phyloP scores from a whole-genome alignment of 2,113 vertebrate species.

The Hyaena hyaena region DNA sequence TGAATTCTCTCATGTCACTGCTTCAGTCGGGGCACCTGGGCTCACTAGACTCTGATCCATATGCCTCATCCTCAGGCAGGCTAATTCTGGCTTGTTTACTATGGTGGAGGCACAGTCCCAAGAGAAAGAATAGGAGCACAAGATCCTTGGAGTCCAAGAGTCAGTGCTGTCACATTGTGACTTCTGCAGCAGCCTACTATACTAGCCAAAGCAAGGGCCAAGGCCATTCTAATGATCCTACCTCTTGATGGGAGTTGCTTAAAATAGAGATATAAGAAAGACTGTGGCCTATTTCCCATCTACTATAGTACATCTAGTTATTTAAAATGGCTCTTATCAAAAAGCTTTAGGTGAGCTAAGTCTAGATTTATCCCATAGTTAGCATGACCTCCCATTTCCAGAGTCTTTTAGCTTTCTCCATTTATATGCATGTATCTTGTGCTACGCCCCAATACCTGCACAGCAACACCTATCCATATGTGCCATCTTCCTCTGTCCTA shows the following conservation, averaged over 20 bases:
- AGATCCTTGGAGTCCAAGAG: neutral
- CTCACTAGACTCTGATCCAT: neutral
- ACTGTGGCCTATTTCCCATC: neutral
- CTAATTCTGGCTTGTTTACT: neutral
- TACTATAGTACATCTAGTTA: neutral
- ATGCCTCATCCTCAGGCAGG: neutral
- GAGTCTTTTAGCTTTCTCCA: neutral
- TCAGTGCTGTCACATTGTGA: neutral
- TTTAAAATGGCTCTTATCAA: neutral
- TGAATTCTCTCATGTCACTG: neutral
- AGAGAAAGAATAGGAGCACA: neutral
- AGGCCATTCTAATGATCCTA: neutral
- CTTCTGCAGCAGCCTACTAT: neutral
- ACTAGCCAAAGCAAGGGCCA: neutral
- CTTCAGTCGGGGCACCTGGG: neutral
- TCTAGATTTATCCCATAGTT: neutral
- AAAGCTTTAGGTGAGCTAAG: neutral
- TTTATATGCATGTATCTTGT: neutral
- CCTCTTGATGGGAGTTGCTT: neutral
- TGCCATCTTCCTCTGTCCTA: neutral
- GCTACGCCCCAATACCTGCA: neutral
- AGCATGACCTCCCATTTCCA: neutral
- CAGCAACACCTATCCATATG: neutral
- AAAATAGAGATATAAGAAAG: neutral
- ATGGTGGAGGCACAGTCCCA: neutral